These are phyloP conservation scores for Lithosia quadra DNA, from an alignment of 2,888 invertebrate species.

Conservation along the genomic window DNA sequence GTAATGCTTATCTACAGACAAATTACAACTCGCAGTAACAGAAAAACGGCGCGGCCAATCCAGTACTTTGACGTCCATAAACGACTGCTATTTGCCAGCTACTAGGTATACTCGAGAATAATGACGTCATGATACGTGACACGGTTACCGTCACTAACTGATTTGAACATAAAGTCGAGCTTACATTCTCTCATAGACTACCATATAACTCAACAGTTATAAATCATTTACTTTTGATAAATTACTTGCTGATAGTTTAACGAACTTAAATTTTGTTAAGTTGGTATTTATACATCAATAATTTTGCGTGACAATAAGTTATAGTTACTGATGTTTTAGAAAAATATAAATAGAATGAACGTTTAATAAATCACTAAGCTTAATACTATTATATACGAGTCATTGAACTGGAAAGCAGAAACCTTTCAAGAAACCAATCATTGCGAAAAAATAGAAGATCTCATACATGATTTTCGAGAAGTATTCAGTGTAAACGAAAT, in stretches of 20 bases:
- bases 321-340: slow-evolving; percentile 8
- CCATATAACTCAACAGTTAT: slow-evolving; percentile 1
- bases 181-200: slow-evolving; percentile 8
- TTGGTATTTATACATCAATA: background rate
- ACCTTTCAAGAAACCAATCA: slow-evolving; percentile 41
- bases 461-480: background rate
- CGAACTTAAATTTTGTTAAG: background rate
- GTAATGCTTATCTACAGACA: background rate
- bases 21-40: background rate
- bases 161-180: background rate
- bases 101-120: slow-evolving; percentile 2
- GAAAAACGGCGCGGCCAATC: slow-evolving; percentile 4
- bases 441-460: slow-evolving; percentile 12
- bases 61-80: slow-evolving; percentile 9
- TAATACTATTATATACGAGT: slow-evolving; percentile 40
- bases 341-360: slow-evolving; percentile 10
- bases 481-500: background rate
- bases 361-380: slow-evolving; percentile 40
- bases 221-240: slow-evolving; percentile 9
- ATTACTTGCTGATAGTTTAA: slow-evolving; percentile 1
- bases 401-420: slow-evolving; percentile 57
- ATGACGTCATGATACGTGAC: slow-evolving; percentile 21
- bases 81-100: slow-evolving; percentile 7
- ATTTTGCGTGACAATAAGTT: slow-evolving; percentile 12
- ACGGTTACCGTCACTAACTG: background rate